Conservation (phyloP, 2,888 invertebrate species). For the Vandiemenella viatica region DNA sequence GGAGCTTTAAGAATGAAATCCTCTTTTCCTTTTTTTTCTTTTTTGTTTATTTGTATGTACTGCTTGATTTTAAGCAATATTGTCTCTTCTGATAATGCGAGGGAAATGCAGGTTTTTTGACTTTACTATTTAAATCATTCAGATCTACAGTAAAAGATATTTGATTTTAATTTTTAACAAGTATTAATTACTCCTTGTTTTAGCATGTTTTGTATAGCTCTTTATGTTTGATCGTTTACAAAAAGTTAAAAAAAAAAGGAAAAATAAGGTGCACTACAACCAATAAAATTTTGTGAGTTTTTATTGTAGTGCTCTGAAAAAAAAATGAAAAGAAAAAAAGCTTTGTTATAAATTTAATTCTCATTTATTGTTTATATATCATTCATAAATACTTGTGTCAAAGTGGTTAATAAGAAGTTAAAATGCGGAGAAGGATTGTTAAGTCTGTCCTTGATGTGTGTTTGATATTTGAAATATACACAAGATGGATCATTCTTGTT, state of each 20-base stretch:
- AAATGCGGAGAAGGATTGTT: neutral
- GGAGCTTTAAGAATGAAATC: constrained; percentile 10
- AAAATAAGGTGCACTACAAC: neutral
- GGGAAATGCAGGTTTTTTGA: neutral
- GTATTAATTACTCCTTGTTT: neutral
- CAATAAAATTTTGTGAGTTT: neutral
- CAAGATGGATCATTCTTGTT: neutral
- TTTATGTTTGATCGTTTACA: neutral
- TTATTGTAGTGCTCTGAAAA: neutral
- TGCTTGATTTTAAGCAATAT: neutral
- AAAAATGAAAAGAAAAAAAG: too few relatives aligned
- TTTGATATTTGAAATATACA: neutral
- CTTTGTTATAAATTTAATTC: neutral
- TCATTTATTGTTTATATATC: neutral
- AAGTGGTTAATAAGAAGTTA: neutral
- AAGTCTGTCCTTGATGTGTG: neutral
- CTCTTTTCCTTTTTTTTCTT: neutral
- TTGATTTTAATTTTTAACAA: neutral
- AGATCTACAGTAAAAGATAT: too few relatives aligned
- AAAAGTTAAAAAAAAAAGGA: too few relatives aligned
- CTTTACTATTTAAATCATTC: neutral
- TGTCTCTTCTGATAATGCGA: neutral
- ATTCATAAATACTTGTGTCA: neutral
- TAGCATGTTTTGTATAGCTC: neutral
- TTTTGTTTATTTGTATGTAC: neutral